Conservation (phyloP, 2,888 invertebrate species). For the Unio delphinus region DNA sequence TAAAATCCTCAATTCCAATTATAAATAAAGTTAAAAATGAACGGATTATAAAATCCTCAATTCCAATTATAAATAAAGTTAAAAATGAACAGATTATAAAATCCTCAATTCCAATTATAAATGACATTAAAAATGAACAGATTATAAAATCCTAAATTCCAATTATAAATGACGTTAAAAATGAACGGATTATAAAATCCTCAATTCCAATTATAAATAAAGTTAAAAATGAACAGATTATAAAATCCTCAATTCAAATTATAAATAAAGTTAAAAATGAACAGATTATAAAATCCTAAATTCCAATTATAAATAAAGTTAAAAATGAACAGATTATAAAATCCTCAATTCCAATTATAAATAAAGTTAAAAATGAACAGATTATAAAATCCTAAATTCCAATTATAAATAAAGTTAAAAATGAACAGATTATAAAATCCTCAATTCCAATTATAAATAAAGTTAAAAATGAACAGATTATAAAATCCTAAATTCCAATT, state of each 20-base stretch:
- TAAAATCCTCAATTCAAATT: too few species aligned
- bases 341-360: slow-evolving; percentile 8
- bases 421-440: not conserved
- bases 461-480: not conserved
- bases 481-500: too few species aligned
- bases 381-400: not conserved
- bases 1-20: too few species aligned
- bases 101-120: too few species aligned
- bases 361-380: not conserved
- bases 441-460: slow-evolving; percentile 10
- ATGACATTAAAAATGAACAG: not conserved
- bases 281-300: not conserved
- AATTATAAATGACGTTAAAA: not conserved
- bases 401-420: slow-evolving; percentile 13
- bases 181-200: not conserved
- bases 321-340: not conserved
- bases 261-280: slow-evolving; percentile 14
- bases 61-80: slow-evolving; percentile 9
- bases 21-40: slow-evolving; percentile 14
- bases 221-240: not conserved
- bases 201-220: slow-evolving; percentile 10
- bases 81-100: not conserved
- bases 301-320: slow-evolving; percentile 9
- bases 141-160: not conserved
- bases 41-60: not conserved